Conservation (phyloP, 1,140 invertebrate genomes). For the Leptinotarsa defecta region DNA sequence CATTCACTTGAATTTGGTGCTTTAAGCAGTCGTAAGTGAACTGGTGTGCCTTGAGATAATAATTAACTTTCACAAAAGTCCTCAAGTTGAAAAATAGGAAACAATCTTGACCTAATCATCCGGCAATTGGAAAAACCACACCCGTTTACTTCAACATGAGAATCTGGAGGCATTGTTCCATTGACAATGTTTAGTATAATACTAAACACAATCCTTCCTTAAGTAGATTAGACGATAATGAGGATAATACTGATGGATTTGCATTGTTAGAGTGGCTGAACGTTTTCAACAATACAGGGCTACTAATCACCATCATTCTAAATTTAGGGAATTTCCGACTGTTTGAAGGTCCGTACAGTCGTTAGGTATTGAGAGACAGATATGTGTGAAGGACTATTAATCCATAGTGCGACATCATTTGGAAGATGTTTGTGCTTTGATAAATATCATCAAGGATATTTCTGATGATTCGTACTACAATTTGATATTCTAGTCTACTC, state of each 20-base stretch:
- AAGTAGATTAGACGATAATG: slow-evolving; percentile 3
- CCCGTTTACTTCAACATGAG: background rate
- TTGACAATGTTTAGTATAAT: background rate
- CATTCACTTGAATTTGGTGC: no score
- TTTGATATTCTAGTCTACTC: no score
- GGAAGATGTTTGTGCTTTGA: no score
- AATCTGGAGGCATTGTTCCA: background rate
- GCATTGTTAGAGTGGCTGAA: background rate
- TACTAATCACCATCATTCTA: slow-evolving; percentile 2
- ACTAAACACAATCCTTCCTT: background rate
- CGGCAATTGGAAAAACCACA: background rate
- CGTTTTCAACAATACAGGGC: background rate
- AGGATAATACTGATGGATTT: slow-evolving; percentile 1
- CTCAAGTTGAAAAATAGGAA: no score
- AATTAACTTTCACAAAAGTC: no score
- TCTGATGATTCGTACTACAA: no score
- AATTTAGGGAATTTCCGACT: background rate
- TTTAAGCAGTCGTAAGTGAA: no score
- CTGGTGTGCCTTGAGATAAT: no score
- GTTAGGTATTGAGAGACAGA: no score
- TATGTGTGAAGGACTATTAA: no score
- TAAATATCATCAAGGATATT: no score
- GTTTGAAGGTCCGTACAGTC: background rate
- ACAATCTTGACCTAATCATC: background rate
- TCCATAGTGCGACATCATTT: no score